phyloP scores from a whole-genome alignment of 2,888 invertebrate species.

The Hydrotaea diabolus region DNA sequence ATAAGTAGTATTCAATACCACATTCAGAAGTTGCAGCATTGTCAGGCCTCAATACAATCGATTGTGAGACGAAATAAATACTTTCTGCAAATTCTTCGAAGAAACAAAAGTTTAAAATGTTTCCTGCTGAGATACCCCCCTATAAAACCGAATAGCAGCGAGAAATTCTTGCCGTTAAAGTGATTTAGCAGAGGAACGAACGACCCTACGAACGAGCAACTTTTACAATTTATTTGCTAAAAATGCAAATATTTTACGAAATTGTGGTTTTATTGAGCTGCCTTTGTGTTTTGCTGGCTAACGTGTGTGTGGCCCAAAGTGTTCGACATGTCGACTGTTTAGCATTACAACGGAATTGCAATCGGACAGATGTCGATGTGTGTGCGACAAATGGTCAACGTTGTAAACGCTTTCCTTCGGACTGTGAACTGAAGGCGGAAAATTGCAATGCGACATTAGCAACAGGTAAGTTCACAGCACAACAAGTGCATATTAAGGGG shows the following conservation, averaged over 20 bases:
- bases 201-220: constrained; percentile 21
- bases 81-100: constrained; percentile 23
- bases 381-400: constrained; percentile 52
- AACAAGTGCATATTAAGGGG: constrained; percentile 9
- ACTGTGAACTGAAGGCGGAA: constrained; percentile 50
- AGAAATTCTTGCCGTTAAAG: constrained; percentile 50
- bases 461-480: constrained; percentile 51
- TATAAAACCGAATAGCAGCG: constrained; percentile 40
- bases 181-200: constrained; percentile 11
- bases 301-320: constrained; percentile 20
- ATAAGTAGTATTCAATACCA: background rate
- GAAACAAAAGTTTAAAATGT: constrained; percentile 3
- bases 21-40: background rate
- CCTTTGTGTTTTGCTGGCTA: constrained; percentile 18
- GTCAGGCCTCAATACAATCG: background rate
- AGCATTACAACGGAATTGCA: constrained; percentile 17
- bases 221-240: constrained; percentile 24
- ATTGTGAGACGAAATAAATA: constrained; percentile 23
- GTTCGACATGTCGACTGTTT: constrained; percentile 28
- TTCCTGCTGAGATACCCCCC: background rate
- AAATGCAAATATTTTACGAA: constrained; percentile 44
- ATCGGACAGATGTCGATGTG: constrained; percentile 46
- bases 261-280: constrained; percentile 30
- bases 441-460: constrained; percentile 61
- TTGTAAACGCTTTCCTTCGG: constrained; percentile 52